phyloP scores from a whole-genome alignment of 2,888 invertebrate species.

The Trisateles emortualis region DNA sequence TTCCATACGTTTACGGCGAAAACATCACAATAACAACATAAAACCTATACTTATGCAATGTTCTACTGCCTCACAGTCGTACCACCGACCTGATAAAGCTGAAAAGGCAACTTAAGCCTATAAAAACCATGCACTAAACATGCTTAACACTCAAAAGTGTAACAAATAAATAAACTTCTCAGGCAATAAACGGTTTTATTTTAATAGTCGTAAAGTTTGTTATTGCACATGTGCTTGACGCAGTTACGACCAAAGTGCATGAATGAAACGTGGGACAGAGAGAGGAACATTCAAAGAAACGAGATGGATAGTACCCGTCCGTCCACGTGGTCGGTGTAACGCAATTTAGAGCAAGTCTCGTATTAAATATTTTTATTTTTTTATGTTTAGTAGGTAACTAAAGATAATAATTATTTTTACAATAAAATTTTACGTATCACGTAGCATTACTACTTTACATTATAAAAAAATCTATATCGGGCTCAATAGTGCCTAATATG shows the following conservation, averaged over 20 bases:
- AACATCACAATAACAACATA: conserved; percentile 86
- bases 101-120: conserved; percentile 87
- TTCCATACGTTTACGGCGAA: conserved; percentile 83
- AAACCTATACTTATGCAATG: conserved; percentile 86
- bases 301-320: conserved; percentile 71
- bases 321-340: conserved; percentile 81
- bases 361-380: conserved; percentile 28
- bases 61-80: conserved; percentile 84
- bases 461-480: too few relatives aligned
- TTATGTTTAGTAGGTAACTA: background rate
- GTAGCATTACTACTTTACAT: too few relatives aligned
- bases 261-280: conserved; percentile 80
- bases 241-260: conserved; percentile 78
- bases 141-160: conserved; percentile 76
- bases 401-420: too few relatives aligned
- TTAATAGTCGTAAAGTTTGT: conserved; percentile 80
- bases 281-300: conserved; percentile 61
- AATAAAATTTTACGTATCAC: too few relatives aligned
- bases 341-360: conserved; percentile 73
- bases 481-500: too few relatives aligned
- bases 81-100: conserved; percentile 86
- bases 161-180: conserved; percentile 82
- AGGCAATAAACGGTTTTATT: conserved; percentile 84
- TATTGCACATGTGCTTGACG: conserved; percentile 77
- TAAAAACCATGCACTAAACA: conserved; percentile 87